Evolutionary conservation across 2,113 vertebrate genomes (phyloP).

Genomic region (Geococcyx californianus): DNA sequence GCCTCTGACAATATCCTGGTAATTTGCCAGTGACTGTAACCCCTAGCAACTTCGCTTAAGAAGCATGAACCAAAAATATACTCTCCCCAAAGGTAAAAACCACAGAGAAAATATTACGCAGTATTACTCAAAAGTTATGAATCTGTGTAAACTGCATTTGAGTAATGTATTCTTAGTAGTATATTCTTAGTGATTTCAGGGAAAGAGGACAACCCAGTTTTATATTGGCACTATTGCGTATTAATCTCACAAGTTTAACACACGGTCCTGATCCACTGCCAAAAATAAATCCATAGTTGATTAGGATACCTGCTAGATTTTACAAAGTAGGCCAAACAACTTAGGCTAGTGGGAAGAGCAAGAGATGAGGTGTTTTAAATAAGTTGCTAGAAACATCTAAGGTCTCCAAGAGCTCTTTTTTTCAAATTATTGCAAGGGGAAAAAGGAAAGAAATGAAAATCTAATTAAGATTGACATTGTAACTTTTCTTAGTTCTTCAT

Average conservation of each 20-base stretch:
- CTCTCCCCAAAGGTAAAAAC: neutral
- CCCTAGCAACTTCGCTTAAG: neutral
- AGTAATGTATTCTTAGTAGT: neutral
- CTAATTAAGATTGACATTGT: neutral
- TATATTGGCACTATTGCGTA: neutral
- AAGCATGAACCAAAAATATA: neutral
- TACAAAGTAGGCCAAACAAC: neutral
- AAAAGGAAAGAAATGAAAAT: neutral
- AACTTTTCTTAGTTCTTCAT: neutral
- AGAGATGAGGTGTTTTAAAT: neutral
- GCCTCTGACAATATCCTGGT: neutral
- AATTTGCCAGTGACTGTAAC: neutral
- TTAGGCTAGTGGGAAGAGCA: neutral
- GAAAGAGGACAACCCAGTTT: neutral
- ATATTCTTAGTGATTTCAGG: neutral
- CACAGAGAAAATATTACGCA: neutral
- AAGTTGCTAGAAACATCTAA: neutral
- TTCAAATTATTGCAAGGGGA: neutral
- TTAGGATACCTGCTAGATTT: neutral
- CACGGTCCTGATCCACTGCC: neutral
- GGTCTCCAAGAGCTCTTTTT: neutral
- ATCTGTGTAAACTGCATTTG: neutral
- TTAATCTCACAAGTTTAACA: neutral
- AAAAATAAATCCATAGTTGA: neutral
- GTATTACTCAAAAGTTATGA: neutral